These are phyloP conservation scores for Artibeus jamaicensis DNA, from an alignment of 2,797 vertebrate species.

Conservation along the genomic window DNA sequence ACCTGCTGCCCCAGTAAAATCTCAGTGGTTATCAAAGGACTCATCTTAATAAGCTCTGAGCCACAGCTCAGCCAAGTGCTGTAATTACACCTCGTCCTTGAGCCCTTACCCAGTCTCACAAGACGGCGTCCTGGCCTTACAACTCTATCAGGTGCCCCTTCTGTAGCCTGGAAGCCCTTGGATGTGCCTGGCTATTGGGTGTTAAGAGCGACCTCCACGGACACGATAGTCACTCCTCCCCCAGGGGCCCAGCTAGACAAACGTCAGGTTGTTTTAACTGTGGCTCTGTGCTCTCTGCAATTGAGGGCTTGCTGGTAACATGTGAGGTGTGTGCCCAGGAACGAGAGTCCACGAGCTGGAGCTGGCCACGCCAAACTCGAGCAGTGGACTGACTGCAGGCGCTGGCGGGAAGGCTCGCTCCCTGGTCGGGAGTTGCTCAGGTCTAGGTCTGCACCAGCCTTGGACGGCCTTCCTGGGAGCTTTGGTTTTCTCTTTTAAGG, in stretches of 20 bases:
- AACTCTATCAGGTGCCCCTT: neutral
- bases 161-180: neutral
- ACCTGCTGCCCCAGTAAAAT: neutral
- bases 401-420: neutral
- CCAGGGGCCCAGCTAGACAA: slow-evolving; percentile 34
- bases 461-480: no score
- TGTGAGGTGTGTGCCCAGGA: neutral
- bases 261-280: neutral
- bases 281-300: rapidly evolving
- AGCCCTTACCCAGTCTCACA: neutral
- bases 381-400: neutral
- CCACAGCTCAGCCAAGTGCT: neutral
- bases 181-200: slow-evolving; percentile 23
- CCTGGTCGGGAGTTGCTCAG: neutral
- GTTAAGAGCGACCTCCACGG: neutral
- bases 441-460: neutral
- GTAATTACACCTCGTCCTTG: neutral
- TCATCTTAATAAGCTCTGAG: neutral
- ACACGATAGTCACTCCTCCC: neutral
- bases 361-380: neutral
- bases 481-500: neutral
- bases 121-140: slow-evolving; percentile 19
- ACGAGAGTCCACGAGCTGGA: neutral
- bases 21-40: neutral
- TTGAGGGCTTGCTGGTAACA: rapidly evolving